phyloP scores from a whole-genome alignment of 1,140 invertebrate species.

The Ips nitidus region DNA sequence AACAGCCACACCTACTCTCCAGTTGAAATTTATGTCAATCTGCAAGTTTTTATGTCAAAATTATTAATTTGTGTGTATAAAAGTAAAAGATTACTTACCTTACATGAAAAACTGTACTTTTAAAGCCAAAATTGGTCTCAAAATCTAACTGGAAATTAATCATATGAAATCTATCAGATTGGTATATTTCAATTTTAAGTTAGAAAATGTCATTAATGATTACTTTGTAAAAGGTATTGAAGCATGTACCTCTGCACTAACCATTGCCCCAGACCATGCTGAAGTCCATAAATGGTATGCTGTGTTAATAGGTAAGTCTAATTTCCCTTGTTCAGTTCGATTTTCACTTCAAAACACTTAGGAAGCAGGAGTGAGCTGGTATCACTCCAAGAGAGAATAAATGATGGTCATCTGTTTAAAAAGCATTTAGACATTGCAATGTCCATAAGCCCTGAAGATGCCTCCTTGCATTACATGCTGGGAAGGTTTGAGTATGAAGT shows the following conservation, averaged over 20 bases:
- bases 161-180: neutral
- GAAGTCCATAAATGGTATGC: conserved; percentile 81
- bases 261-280: conserved; percentile 56
- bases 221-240: conserved; percentile 56
- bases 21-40: too few species aligned
- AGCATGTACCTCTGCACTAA: conserved; percentile 62
- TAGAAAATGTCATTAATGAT: neutral
- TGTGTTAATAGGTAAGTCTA: conserved; percentile 63
- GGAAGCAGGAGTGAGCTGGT: conserved; percentile 46
- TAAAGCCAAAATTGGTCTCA: too few species aligned
- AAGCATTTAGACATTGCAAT: conserved; percentile 73
- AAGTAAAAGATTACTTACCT: too few species aligned
- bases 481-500: conserved; percentile 71
- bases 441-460: conserved; percentile 65
- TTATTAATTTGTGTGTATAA: too few species aligned
- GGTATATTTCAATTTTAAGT: conserved; percentile 19
- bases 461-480: conserved; percentile 68
- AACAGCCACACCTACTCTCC: too few species aligned
- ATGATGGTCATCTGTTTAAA: conserved; percentile 69
- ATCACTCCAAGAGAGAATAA: conserved; percentile 68
- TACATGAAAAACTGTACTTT: too few species aligned
- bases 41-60: too few species aligned
- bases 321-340: neutral
- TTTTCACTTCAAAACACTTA: neutral
- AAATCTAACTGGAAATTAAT: neutral